Percentiles rank a stretch among this genome's conserved stretches.
These are phyloP conservation scores for Ispidina lecontei DNA, from an alignment of 2,797 vertebrate genomes.

Conservation along the genomic window DNA sequence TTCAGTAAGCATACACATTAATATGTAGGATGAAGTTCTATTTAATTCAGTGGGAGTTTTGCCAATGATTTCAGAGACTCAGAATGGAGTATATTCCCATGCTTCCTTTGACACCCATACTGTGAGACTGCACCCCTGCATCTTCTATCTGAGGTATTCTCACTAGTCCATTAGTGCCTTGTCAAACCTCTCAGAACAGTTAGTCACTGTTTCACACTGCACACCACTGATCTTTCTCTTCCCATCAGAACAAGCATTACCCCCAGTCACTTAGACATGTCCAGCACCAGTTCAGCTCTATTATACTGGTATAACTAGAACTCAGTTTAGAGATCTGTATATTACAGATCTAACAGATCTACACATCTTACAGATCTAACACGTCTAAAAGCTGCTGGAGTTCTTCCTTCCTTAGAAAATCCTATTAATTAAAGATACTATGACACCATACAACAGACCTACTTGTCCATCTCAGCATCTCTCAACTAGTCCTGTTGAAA, in stretches of 20 bases:
- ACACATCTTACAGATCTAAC: not conserved
- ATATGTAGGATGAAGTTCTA: not conserved
- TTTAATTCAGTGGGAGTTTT: slow-evolving; percentile 15
- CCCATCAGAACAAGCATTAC: not conserved
- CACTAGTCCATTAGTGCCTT: not conserved
- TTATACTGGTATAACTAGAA: not conserved
- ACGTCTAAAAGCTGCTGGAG: not conserved
- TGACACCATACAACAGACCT: not conserved
- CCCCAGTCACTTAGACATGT: not conserved
- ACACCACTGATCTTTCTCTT: not conserved
- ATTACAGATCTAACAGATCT: not conserved
- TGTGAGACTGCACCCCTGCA: not conserved
- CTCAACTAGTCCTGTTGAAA: not conserved
- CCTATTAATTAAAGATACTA: not conserved
- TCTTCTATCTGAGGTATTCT: not conserved
- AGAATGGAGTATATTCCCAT: not conserved
- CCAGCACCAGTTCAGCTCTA: not conserved
- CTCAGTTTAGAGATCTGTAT: not conserved
- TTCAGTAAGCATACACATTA: not conserved
- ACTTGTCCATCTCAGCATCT: not conserved
- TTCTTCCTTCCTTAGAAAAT: not conserved
- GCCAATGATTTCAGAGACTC: not conserved
- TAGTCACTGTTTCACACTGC: not conserved
- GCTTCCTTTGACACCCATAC: not conserved
- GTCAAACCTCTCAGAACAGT: not conserved